These are phyloP conservation scores for Pollenia griseotomentosa DNA, from an alignment of 2,888 invertebrate species.

Conservation along the genomic window DNA sequence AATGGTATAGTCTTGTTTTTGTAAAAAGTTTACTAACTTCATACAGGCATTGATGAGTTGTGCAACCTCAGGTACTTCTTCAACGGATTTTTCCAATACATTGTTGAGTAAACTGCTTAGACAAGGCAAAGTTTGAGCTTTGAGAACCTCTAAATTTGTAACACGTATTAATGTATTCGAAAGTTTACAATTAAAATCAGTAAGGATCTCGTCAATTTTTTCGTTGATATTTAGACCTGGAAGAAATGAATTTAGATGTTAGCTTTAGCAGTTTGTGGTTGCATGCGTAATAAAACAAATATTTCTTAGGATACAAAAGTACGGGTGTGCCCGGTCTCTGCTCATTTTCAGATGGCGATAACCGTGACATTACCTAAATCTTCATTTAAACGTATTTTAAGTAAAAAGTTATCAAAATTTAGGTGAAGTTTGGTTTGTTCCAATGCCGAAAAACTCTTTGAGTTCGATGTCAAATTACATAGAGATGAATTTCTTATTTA, in stretches of 20 bases:
- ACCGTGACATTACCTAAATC: too few species aligned
- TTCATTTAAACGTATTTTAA: too few species aligned
- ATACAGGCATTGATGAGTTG: neutral
- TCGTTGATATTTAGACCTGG: constrained; percentile 7
- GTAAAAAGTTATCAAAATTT: too few species aligned
- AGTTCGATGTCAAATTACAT: too few species aligned
- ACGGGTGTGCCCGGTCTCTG: too few species aligned
- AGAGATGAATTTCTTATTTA: too few species aligned
- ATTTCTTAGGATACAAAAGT: too few species aligned
- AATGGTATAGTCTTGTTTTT: neutral
- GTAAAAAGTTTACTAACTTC: neutral
- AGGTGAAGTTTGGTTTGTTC: too few species aligned
- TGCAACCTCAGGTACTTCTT: neutral
- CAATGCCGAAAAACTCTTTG: too few species aligned
- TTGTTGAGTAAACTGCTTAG: constrained; percentile 10
- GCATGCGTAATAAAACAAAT: too few species aligned
- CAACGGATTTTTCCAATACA: neutral
- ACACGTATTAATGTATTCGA: constrained; percentile 29
- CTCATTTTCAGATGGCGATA: too few species aligned
- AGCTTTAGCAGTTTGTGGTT: too few species aligned
- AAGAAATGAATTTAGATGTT: neutral
- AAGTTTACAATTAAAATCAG: constrained; percentile 12
- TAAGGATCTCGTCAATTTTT: constrained; percentile 12
- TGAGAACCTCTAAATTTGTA: neutral
- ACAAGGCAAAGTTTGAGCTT: neutral